These are phyloP conservation scores for Carassius carassius DNA, from an alignment of 2,113 vertebrate species.

Conservation along the genomic window DNA sequence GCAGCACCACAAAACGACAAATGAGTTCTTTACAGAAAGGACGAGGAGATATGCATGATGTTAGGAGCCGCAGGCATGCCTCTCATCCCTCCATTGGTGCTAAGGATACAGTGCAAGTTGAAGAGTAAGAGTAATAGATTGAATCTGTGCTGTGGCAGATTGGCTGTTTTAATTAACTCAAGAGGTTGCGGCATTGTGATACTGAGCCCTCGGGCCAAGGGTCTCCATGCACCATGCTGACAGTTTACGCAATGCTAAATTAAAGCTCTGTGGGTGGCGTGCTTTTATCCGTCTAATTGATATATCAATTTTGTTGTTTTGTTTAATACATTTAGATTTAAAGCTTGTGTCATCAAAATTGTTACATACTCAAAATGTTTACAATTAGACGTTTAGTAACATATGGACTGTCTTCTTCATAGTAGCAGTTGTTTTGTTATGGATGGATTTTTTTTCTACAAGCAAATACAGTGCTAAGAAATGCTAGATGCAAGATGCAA, in stretches of 20 bases:
- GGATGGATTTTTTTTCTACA: no score
- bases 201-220: neutral
- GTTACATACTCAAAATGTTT: neutral
- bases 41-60: neutral
- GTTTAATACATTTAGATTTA: constrained; percentile 6
- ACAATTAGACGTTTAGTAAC: neutral
- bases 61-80: neutral
- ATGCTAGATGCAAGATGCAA: no score
- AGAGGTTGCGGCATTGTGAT: constrained; percentile 24
- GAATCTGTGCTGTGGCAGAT: constrained; percentile 6
- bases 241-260: constrained; percentile 15
- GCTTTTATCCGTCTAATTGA: constrained; percentile 29
- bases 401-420: neutral
- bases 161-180: constrained; percentile 39
- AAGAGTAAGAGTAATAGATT: neutral
- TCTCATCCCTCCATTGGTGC: neutral
- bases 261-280: neutral
- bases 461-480: no score
- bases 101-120: constrained; percentile 16
- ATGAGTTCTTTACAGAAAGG: neutral
- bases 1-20: constrained; percentile 24
- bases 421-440: no score
- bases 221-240: neutral
- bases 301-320: constrained; percentile 20
- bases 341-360: neutral